These are phyloP conservation scores for Hipparchia semele DNA, from an alignment of 2,888 invertebrate species.

Conservation along the genomic window DNA sequence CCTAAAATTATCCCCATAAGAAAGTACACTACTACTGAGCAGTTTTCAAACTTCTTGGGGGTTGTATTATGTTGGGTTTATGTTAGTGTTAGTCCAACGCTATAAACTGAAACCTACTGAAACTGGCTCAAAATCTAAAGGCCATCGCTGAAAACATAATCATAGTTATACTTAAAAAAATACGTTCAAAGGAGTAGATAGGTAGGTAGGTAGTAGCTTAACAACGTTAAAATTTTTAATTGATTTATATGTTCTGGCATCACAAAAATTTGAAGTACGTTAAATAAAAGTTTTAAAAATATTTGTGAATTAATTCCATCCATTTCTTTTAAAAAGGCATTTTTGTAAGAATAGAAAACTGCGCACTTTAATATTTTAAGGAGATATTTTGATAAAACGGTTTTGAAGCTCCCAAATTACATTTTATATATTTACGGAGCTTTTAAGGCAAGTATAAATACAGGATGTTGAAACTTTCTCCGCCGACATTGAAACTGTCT, in stretches of 20 bases:
- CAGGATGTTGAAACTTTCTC: constrained; percentile 16
- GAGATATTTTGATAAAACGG: neutral
- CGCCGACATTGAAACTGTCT: constrained; percentile 29
- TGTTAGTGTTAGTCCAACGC: neutral
- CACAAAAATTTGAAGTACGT: too few species aligned
- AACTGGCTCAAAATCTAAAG: neutral
- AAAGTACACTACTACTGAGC: neutral
- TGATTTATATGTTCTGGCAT: too few species aligned
- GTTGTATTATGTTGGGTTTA: neutral
- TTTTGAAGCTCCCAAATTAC: neutral
- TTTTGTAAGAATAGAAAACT: neutral
- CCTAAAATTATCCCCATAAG: neutral
- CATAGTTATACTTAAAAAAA: neutral
- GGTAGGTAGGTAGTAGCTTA: too few species aligned
- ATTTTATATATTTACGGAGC: neutral
- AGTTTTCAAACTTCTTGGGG: neutral
- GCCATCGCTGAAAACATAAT: too few species aligned
- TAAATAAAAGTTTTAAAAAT: too few species aligned
- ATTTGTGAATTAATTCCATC: too few species aligned
- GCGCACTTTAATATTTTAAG: neutral
- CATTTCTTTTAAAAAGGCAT: neutral
- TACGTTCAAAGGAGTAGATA: too few species aligned
- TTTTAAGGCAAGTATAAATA: constrained; percentile 17
- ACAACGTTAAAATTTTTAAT: too few species aligned
- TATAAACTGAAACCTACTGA: neutral